Base-by-base conservation (phyloP, 2,797 vertebrate species). In the Falco concolor region DNA sequence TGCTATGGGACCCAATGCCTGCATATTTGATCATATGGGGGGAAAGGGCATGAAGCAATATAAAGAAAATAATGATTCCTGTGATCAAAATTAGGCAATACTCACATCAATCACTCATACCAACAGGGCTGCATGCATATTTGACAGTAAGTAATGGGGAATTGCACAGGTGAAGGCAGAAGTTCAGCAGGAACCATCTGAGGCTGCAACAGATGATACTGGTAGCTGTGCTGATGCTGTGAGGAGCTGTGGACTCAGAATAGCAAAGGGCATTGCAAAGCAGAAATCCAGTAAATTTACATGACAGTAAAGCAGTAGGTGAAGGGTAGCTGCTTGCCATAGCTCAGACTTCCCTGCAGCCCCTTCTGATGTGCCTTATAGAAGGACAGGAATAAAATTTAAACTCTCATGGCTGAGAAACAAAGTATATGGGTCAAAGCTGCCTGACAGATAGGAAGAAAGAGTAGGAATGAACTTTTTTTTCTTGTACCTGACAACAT, bases 191-290 rank as follows among this genome's bases (percentile, higher is more conserved):
- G 60, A 87, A 59, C 12, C 22, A 27, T 36, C 10, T n/a, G 15
- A 69, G 10, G 34, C 40, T 65, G 32, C 45, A 54, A 34, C 19
- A 72, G 76, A n/a, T 32, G 40, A 21, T 56, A 69, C 21, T 20
- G 27, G 36, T 27, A 56, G 27, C 54, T 44, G 24, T n/a, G 21
- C 18, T 0, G 1, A 23, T 1, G 2, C 42, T 42, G 18, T 36
- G 38, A 64, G 38, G 30, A 70, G 40, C 45, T 64, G 57, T 49
- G 68, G 15, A 17, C 14, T 90, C 5, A 2, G 14, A 74, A 60
- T 6, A 74, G 34, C 42, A 56, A 22, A 16, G 28, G 34, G 15
- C 22, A 52, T 47, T 44, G 20, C 16, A 32, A 32, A 53, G 32
- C 20, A 79, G n/a, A 70, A 85, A 69, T 65, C 24, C 19, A 38